Evolutionary conservation across 2,113 vertebrate species (phyloP).

Genomic region (Sisor rabdophorus): DNA sequence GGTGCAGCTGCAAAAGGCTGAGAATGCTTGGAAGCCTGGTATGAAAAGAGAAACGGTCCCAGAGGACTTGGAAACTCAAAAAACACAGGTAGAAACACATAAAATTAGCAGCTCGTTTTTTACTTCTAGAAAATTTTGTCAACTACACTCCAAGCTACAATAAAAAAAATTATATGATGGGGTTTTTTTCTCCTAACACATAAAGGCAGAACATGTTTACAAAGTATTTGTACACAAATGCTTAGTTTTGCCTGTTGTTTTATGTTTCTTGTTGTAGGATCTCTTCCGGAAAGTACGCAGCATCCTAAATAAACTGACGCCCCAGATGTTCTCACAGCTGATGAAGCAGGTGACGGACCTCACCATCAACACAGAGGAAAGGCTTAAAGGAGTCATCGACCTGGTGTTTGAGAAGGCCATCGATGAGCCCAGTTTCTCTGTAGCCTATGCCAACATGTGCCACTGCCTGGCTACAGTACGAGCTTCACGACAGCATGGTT

Average conservation of each 20-base stretch:
- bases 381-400: constrained; percentile 96
- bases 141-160: too few species aligned
- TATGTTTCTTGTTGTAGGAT: constrained; percentile 67
- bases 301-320: constrained; percentile 96
- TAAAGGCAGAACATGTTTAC: not conserved
- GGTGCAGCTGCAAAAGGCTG: constrained; percentile 86
- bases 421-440: constrained; percentile 93
- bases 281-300: constrained; percentile 94
- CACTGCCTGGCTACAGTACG: constrained; percentile 90
- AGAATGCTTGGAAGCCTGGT: constrained; percentile 93
- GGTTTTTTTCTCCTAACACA: not conserved
- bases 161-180: too few species aligned
- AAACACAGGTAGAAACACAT: constrained; percentile 75
- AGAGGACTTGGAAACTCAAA: constrained; percentile 77
- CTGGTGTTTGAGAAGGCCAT: constrained; percentile 98
- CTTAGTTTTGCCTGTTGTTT: not conserved
- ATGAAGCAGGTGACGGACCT: constrained; percentile 97
- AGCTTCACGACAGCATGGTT: not conserved
- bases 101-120: not conserved
- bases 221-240: too few species aligned
- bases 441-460: constrained; percentile 98
- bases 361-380: constrained; percentile 93
- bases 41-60: constrained; percentile 76
- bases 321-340: constrained; percentile 96
- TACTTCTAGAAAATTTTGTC: not conserved